phyloP scores from a whole-genome alignment of 2,113 vertebrate species.

The Arenaria interpres region DNA sequence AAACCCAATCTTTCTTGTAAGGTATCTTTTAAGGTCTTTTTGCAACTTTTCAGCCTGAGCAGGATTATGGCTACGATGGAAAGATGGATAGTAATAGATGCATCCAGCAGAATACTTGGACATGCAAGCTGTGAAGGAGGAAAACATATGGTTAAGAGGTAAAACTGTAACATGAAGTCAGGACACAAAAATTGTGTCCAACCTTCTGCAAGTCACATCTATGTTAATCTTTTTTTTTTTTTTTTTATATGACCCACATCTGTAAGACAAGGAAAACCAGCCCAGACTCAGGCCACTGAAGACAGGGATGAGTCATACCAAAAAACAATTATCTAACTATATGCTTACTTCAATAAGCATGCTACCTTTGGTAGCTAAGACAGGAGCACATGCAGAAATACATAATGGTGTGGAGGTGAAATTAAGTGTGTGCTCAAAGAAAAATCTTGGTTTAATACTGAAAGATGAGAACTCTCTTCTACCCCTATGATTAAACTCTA shows the following conservation, averaged over 20 bases:
- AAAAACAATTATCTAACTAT: background rate
- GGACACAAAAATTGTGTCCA: background rate
- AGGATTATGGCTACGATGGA: constrained; percentile 88
- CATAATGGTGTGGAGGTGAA: background rate
- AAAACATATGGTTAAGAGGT: background rate
- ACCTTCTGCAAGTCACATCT: background rate
- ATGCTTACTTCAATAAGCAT: background rate
- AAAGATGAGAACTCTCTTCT: background rate
- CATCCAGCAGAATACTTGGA: constrained; percentile 95
- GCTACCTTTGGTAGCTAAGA: background rate
- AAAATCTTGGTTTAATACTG: background rate
- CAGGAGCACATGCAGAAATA: background rate
- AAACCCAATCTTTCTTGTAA: constrained; percentile 96
- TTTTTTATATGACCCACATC: background rate
- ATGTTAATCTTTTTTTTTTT: background rate
- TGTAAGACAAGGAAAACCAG: background rate
- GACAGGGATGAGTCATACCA: background rate
- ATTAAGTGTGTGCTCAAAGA: background rate
- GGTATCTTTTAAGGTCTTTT: constrained; percentile 92
- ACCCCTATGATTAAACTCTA: background rate
- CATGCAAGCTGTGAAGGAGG: constrained; percentile 82
- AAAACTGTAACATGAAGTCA: background rate
- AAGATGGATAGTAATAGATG: constrained; percentile 95
- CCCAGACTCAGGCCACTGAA: background rate
- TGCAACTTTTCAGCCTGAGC: constrained; percentile 90